Base-by-base conservation (phyloP, 2,888 invertebrate species). In the Ceratothoa steindachneri region DNA sequence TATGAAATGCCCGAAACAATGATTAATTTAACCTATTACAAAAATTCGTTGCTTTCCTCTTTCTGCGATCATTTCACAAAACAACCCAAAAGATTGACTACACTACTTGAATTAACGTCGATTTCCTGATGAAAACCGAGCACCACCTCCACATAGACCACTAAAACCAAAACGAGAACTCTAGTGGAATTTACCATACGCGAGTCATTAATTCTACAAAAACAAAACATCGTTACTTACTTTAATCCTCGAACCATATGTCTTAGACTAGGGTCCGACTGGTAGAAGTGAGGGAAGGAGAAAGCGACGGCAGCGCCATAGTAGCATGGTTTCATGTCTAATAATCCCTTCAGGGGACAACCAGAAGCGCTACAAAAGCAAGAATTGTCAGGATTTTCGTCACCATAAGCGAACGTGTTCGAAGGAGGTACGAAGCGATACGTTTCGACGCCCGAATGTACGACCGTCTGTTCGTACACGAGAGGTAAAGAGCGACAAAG, bases 291-390 rank as follows among this genome's bases (percentile, higher is more conserved):
- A 19, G 79, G 79, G 55, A 79, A 79, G 5, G 79, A 79, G 60
- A 79, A 79, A n/a, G 76, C 79, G 19, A 79, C 67, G 29, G 79
- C 75, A 3, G 79, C 83, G 91, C 92, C 93, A 83, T 91, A 94
- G 86, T 94, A 94, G 82, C 95, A 95, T 1, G 91, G 85, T 0
- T 93, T 93, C 1, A 92, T 93, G 84, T 95, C 95, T 86, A 94
- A 93, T 24, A 94, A 89, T 66, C 95, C 95, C 75, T 74, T 89
- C 15, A 41, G 66, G 9, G 71, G 71, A 81, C 91, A 92, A 71
- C 86, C 88, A 30, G 89, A 93, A 28, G 89, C 88, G 0, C 92
- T 91, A 80, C 94, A 95, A 86, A 88, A 95, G 82, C 95, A 95
- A 81, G 88, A 86, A 83, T 95, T 95, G 69, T 91, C 89, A 0